phyloP scores from a whole-genome alignment of 1,140 invertebrate genomes.

The Ganaspis sp. region DNA sequence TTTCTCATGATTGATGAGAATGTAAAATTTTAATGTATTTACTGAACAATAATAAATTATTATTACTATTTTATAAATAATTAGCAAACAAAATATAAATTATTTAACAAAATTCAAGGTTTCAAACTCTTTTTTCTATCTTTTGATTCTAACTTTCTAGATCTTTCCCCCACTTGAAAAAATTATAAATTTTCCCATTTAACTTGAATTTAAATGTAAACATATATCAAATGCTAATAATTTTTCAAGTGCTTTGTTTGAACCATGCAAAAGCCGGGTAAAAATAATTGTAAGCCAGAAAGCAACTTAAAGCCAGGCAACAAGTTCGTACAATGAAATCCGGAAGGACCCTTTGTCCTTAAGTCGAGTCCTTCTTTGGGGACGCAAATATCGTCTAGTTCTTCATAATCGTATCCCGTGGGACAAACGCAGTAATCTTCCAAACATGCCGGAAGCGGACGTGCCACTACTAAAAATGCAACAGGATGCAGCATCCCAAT shows the following conservation, averaged over 20 bases:
- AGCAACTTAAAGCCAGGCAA: conserved; percentile 61
- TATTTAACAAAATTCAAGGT: too few species aligned
- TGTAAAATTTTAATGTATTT: too few species aligned
- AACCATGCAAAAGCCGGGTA: conserved; percentile 19
- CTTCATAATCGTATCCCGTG: conserved; percentile 71
- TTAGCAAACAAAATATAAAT: too few species aligned
- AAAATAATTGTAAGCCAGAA: conserved; percentile 46
- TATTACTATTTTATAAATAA: too few species aligned
- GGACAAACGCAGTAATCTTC: conserved; percentile 75
- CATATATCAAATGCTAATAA: neutral
- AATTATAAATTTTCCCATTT: too few species aligned
- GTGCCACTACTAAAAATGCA: conserved; percentile 69
- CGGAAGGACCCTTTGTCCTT: conserved; percentile 75
- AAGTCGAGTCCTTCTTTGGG: conserved; percentile 65
- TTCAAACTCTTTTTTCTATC: too few species aligned
- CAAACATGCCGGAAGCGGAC: conserved; percentile 74
- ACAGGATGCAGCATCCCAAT: conserved; percentile 56
- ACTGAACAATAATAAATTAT: too few species aligned
- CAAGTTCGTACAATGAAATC: conserved; percentile 71
- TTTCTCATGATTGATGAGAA: too few species aligned
- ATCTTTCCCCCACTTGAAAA: too few species aligned
- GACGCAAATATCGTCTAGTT: conserved; percentile 66
- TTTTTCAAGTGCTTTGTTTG: neutral
- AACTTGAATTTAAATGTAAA: neutral
- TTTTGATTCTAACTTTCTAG: too few species aligned